Percentiles rank a stretch among this genome's conserved stretches.
Evolutionary conservation across 2,888 invertebrate genomes (phyloP).

Genomic region (Lithophane socia): DNA sequence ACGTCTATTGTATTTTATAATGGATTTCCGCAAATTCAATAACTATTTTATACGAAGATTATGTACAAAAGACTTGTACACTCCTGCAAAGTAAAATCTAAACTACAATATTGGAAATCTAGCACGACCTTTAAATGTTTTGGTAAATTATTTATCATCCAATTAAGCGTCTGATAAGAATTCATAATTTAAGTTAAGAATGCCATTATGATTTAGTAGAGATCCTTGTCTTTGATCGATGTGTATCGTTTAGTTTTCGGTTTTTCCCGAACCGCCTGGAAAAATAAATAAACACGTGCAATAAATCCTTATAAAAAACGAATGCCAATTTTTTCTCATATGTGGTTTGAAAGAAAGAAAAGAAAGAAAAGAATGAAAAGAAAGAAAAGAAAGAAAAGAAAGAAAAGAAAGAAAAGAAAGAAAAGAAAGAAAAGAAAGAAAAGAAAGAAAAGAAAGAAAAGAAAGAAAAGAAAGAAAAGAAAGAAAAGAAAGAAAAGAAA

Average conservation of each 20-base stretch:
- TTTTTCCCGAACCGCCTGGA: not conserved
- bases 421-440: no score
- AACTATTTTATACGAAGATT: no score
- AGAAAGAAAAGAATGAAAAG: no score
- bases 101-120: constrained; percentile 12
- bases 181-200: constrained; percentile 16
- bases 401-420: no score
- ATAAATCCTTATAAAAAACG: not conserved
- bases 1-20: no score
- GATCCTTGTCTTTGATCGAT: constrained; percentile 30
- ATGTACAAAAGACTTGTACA: not conserved
- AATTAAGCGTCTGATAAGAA: constrained; percentile 41
- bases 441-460: no score
- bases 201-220: constrained; percentile 6
- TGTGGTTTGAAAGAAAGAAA: no score
- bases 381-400: no score
- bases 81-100: not conserved
- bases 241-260: not conserved
- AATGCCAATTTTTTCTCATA: not conserved
- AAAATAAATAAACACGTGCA: not conserved
- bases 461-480: no score
- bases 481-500: no score
- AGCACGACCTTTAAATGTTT: constrained; percentile 3
- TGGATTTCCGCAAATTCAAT: no score
- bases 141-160: constrained; percentile 15